Conservation (phyloP, 2,888 invertebrate species). For the Oxyteleia sp. region DNA sequence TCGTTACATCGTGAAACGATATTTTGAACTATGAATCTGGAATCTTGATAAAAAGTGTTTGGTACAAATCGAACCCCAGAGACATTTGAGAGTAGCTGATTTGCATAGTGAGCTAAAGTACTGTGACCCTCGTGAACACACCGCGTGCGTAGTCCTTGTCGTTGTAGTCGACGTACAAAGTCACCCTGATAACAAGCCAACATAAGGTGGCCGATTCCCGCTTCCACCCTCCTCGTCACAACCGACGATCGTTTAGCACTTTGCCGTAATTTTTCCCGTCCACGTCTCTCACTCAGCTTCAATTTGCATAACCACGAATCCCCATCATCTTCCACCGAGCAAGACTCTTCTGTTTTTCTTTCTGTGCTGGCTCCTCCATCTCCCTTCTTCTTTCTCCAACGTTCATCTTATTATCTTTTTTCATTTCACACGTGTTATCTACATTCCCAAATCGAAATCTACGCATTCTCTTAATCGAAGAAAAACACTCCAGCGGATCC, state of each 20-base stretch:
- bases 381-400: slow-evolving; percentile 9
- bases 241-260: slow-evolving; percentile 87
- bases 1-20: slow-evolving; percentile 19
- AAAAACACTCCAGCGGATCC: no score
- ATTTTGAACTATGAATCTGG: slow-evolving; percentile 49
- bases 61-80: slow-evolving; percentile 87
- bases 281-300: slow-evolving; percentile 76
- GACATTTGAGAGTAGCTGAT: slow-evolving; percentile 83
- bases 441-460: no score
- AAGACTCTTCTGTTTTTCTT: slow-evolving; percentile 65
- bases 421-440: no score
- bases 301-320: slow-evolving; percentile 85
- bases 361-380: no score
- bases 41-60: slow-evolving; percentile 66
- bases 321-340: slow-evolving; percentile 71
- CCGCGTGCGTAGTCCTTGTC: slow-evolving; percentile 79
- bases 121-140: slow-evolving; percentile 82
- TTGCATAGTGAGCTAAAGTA: slow-evolving; percentile 76
- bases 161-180: slow-evolving; percentile 82
- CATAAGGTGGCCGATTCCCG: slow-evolving; percentile 84
- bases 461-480: no score
- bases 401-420: slow-evolving; percentile 61
- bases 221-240: slow-evolving; percentile 77
- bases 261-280: slow-evolving; percentile 86
- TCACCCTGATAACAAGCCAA: slow-evolving; percentile 84